Evolutionary conservation across 2,888 invertebrate genomes (phyloP), one percentile per base, ranked within the genome.

Genomic region (Ennomos quercinarius): DNA sequence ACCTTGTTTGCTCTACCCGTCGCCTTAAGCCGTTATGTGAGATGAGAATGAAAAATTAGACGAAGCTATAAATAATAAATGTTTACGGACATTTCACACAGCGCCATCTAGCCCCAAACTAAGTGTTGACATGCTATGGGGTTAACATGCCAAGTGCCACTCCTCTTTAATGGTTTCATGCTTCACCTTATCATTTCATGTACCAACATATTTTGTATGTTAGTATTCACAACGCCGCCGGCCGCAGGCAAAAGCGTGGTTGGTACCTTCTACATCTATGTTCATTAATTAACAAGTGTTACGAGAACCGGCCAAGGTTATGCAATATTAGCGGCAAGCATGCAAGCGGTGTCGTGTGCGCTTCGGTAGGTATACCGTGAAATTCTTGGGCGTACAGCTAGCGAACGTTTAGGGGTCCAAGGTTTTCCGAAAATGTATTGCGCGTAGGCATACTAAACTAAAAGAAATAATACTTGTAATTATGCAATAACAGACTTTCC

Each of bases 201-300:
- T 49, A 42, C n/a, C n/a, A n/a, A n/a, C n/a, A 17, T 17, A 17
- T 34, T 54, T 59, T 50, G 42, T 42, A 55, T 60, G 50, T 60
- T 46, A 41, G 50, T 43, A 55, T 55, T 56, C 39, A 51, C 51
- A 56, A 51, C 11, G 60, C 60, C 27, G 27, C 27, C 55, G 38
- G 27, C 27, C 60, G 42, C 47, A 17, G 55, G 55, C 55, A 43
- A 51, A 53, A 42, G 34, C 43, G 27, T 10, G 51, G 10, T n/a
- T 17, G 41, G 13, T 46, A 38, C 42, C 46, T 51, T 50, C 48
- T 41, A 35, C 39, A 35, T 36, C 55, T 48, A 72, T 74, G 71
- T 78, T 75, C 68, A 76, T 80, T 82, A 80, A 83, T 80, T 82
- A 81, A 71, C 72, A 68, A 71, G 67, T 63, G 72, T 78, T 80